Percentiles rank a stretch among this genome's conserved stretches.
phyloP scores from a whole-genome alignment of 1,140 invertebrate species.

The Drosophila punjabiensis region DNA sequence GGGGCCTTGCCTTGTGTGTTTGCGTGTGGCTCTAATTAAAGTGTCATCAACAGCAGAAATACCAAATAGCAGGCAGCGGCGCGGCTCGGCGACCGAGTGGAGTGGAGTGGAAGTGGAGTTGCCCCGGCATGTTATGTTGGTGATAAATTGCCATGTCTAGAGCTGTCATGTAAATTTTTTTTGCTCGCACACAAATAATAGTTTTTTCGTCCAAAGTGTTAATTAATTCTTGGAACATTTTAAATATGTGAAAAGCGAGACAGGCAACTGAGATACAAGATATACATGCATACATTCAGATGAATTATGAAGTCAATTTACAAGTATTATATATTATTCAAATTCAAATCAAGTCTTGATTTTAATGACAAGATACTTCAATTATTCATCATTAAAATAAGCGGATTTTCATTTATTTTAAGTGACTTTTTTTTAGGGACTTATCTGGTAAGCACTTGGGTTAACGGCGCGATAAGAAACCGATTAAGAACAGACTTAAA shows the following conservation, averaged over 20 bases:
- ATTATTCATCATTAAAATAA: background rate
- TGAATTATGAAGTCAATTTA: slow-evolving; percentile 32
- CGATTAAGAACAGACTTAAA: slow-evolving; percentile 62
- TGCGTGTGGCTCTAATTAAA: slow-evolving; percentile 84
- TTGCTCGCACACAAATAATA: slow-evolving; percentile 75
- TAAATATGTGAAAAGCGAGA: slow-evolving; percentile 56
- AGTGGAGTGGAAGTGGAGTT: slow-evolving; percentile 46
- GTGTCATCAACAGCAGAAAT: slow-evolving; percentile 77
- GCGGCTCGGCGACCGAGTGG: slow-evolving; percentile 33
- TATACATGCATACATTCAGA: slow-evolving; percentile 7
- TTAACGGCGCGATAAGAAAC: slow-evolving; percentile 58
- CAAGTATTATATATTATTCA: background rate
- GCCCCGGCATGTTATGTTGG: slow-evolving; percentile 73
- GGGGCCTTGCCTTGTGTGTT: slow-evolving; percentile 70
- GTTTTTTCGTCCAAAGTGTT: slow-evolving; percentile 79
- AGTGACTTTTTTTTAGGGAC: background rate
- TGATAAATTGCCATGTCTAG: slow-evolving; percentile 83
- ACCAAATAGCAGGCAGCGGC: slow-evolving; percentile 34
- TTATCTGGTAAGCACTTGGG: slow-evolving; percentile 23
- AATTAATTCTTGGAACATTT: slow-evolving; percentile 80
- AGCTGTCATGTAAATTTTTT: slow-evolving; percentile 83
- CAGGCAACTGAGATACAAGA: slow-evolving; percentile 25
- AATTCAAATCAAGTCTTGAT: background rate
- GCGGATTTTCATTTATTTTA: background rate
- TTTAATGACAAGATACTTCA: background rate